Percentiles rank a stretch among this genome's conserved stretches.
phyloP scores from a whole-genome alignment of 1,140 invertebrate genomes.

The Drosophila orosa region DNA sequence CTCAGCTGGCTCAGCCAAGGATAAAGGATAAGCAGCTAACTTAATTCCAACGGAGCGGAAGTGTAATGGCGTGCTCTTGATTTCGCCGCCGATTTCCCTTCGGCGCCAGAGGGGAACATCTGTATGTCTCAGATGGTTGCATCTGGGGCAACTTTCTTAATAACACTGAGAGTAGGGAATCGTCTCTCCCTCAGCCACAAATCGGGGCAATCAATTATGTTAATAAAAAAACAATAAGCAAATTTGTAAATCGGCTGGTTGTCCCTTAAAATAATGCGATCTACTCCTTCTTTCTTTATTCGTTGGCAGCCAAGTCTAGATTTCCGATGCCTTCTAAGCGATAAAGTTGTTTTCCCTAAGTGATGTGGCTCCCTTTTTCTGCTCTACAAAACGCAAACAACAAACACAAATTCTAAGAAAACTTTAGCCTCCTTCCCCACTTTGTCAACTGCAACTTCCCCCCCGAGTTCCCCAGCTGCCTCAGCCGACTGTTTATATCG shows the following conservation, averaged over 20 bases:
- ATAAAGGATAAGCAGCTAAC: constrained; percentile 73
- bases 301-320: constrained; percentile 9
- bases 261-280: constrained; percentile 43
- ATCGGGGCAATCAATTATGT: constrained; percentile 73
- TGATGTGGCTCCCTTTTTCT: constrained; percentile 46
- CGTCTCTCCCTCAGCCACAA: constrained; percentile 3
- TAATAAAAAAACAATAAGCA: constrained; percentile 79
- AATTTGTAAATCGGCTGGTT: constrained; percentile 35
- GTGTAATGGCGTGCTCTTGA: constrained; percentile 48
- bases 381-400: constrained; percentile 46
- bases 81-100: constrained; percentile 36
- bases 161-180: constrained; percentile 22
- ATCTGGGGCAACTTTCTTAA: constrained; percentile 62
- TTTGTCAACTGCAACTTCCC: constrained; percentile 67
- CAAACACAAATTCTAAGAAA: constrained; percentile 64
- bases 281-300: constrained; percentile 41
- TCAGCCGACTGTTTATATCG: constrained; percentile 68
- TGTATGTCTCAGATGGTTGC: constrained; percentile 48
- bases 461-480: constrained; percentile 23
- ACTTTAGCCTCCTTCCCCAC: constrained; percentile 59
- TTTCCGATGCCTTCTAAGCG: constrained; percentile 46
- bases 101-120: constrained; percentile 15
- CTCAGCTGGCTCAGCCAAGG: constrained; percentile 32
- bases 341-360: constrained; percentile 75
- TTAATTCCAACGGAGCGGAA: constrained; percentile 63